Evolutionary conservation across 2,888 invertebrate species (phyloP).

Genomic region (Prostheceraeus crozeri): DNA sequence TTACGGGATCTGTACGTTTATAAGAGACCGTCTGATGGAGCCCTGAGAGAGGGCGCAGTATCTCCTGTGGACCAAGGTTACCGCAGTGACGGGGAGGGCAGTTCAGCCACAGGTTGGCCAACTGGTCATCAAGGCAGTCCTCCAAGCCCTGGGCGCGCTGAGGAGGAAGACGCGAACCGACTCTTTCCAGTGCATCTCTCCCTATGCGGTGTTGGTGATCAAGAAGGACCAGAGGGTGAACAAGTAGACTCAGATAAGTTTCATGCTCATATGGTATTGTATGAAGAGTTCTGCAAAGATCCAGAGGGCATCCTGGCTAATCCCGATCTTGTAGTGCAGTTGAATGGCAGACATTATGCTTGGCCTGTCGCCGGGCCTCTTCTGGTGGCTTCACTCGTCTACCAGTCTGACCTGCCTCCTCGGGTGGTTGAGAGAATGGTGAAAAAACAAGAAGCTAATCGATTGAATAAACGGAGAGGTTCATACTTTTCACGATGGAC

Average conservation of each 20-base stretch:
- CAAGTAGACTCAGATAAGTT: too few relatives aligned
- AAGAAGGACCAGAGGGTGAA: slow-evolving; percentile 32
- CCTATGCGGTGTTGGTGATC: slow-evolving; percentile 63
- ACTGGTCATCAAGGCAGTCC: too few relatives aligned
- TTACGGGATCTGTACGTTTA: too few relatives aligned
- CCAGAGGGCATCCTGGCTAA: slow-evolving; percentile 49
- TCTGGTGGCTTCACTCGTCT: slow-evolving; percentile 75
- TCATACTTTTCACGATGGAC: too few relatives aligned
- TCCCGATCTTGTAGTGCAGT: neutral
- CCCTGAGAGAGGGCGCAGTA: too few relatives aligned
- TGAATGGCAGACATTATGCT: slow-evolving; percentile 62
- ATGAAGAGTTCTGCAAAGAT: slow-evolving; percentile 41
- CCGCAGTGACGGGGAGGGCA: slow-evolving; percentile 34
- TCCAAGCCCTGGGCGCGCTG: too few relatives aligned
- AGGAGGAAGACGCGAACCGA: too few relatives aligned
- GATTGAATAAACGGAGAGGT: too few relatives aligned
- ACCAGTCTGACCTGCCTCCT: slow-evolving; percentile 71
- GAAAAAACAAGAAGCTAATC: too few relatives aligned
- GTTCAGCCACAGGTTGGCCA: slow-evolving; percentile 45
- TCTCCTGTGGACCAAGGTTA: slow-evolving; percentile 22
- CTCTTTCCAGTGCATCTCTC: slow-evolving; percentile 63
- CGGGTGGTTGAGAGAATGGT: slow-evolving; percentile 50
- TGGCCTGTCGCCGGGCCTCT: slow-evolving; percentile 85
- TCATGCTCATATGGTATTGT: slow-evolving; percentile 5
- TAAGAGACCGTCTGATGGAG: too few relatives aligned